phyloP scores from a whole-genome alignment of 1,140 invertebrate species.

The Diachasmimorpha longicaudata region DNA sequence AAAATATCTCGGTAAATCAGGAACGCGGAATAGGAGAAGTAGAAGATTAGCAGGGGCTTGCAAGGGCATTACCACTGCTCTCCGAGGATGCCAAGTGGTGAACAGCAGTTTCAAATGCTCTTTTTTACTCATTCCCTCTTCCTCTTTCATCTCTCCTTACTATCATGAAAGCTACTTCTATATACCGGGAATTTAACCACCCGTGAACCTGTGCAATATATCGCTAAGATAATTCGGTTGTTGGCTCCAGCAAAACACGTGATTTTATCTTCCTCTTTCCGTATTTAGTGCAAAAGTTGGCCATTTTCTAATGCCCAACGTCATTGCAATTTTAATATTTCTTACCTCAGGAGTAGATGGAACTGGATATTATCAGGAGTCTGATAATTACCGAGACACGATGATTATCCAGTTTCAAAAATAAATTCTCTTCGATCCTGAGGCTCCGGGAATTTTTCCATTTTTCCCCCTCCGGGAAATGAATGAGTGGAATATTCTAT shows the following conservation, averaged over 20 bases:
- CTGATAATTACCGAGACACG: too few species aligned
- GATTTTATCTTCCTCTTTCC: neutral
- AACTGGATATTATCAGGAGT: too few species aligned
- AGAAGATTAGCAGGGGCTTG: neutral
- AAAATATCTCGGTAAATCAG: constrained; percentile 7
- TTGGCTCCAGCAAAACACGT: constrained; percentile 3
- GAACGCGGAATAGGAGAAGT: neutral
- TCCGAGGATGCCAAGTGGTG: neutral
- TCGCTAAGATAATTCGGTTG: constrained; percentile 2
- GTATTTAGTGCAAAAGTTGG: neutral
- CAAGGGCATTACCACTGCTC: neutral
- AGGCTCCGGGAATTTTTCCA: too few species aligned
- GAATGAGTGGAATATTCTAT: too few species aligned
- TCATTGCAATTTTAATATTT: neutral
- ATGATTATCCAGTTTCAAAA: too few species aligned
- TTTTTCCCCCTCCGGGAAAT: too few species aligned
- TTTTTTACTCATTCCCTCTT: constrained; percentile 3
- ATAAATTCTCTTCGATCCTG: too few species aligned
- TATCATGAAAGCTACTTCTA: constrained; percentile 12
- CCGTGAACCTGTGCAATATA: constrained; percentile 6
- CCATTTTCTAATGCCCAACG: neutral
- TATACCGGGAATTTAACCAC: neutral
- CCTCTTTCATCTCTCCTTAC: constrained; percentile 6
- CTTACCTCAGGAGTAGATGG: too few species aligned
- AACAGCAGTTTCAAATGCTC: neutral